phyloP scores from a whole-genome alignment of 37 sponge, comb jelly and placozoan species.

The Ephydatia muelleri region DNA sequence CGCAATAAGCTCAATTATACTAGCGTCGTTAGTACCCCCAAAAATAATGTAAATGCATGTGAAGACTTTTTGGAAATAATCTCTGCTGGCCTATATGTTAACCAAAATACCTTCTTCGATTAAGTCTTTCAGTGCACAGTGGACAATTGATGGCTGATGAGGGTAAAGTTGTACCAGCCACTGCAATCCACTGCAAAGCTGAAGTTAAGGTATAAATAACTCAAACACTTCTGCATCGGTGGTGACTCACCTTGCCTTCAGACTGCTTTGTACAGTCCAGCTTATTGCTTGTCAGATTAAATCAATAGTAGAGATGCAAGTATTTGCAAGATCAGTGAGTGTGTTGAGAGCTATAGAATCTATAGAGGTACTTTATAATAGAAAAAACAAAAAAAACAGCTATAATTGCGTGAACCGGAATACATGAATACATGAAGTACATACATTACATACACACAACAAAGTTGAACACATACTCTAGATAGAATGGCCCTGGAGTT shows the following conservation, averaged over 20 bases:
- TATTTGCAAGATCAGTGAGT: background rate
- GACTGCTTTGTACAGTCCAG: background rate
- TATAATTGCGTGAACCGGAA: too few relatives aligned
- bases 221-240: background rate
- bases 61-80: too few relatives aligned
- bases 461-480: too few relatives aligned
- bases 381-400: too few relatives aligned
- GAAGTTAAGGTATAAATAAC: background rate
- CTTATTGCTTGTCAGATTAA: background rate
- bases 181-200: slow-evolving; percentile 19
- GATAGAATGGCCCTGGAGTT: too few relatives aligned
- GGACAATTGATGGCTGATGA: slow-evolving; percentile 30
- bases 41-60: too few relatives aligned
- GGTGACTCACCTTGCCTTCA: background rate
- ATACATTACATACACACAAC: too few relatives aligned
- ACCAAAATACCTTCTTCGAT: slow-evolving; percentile 42
- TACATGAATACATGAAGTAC: too few relatives aligned
- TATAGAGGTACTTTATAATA: too few relatives aligned
- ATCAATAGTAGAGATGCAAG: background rate
- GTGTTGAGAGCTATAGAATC: background rate
- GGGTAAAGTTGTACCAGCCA: slow-evolving; percentile 33
- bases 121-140: slow-evolving; percentile 24
- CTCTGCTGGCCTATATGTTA: too few relatives aligned
- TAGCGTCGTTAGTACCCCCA: too few relatives aligned
- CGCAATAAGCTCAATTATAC: too few relatives aligned